These are phyloP conservation scores for Pipra filicauda DNA, from an alignment of 2,113 vertebrate genomes.

Conservation along the genomic window DNA sequence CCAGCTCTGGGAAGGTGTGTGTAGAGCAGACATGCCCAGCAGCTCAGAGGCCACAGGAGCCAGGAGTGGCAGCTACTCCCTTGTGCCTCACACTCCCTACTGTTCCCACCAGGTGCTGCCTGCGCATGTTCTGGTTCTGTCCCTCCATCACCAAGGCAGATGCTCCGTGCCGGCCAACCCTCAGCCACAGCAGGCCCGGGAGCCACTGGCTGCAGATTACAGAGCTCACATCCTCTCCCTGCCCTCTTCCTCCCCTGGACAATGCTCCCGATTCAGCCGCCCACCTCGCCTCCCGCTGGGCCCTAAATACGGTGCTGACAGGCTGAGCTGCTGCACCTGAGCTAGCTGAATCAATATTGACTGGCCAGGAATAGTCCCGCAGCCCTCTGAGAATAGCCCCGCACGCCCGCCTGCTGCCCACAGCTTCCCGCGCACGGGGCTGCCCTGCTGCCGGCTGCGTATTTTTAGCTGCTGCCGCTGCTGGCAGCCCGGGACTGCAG, in stretches of 20 bases:
- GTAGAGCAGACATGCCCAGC: neutral
- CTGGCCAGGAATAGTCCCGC: conserved; percentile 61
- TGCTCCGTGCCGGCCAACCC: neutral
- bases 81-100: neutral
- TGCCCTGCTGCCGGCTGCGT: neutral
- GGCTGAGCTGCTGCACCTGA: conserved; percentile 58
- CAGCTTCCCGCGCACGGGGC: conserved; percentile 53
- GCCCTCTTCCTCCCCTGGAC: conserved; percentile 51
- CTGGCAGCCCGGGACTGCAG: neutral
- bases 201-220: conserved; percentile 5
- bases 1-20: neutral
- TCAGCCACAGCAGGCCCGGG: neutral
- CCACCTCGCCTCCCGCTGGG: neutral
- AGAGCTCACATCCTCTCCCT: conserved; percentile 51
- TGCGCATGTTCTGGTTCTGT: neutral
- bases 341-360: conserved; percentile 71
- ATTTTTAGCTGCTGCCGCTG: neutral
- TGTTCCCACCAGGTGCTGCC: neutral
- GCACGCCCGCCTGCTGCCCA: neutral
- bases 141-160: neutral
- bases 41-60: neutral
- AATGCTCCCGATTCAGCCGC: conserved; percentile 11
- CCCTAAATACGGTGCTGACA: conserved; percentile 37
- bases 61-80: neutral
- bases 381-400: conserved; percentile 67